Percentiles rank a stretch among this genome's conserved stretches.
phyloP scores from a whole-genome alignment of 1,140 invertebrate genomes.

The Bilobella aurantiaca region DNA sequence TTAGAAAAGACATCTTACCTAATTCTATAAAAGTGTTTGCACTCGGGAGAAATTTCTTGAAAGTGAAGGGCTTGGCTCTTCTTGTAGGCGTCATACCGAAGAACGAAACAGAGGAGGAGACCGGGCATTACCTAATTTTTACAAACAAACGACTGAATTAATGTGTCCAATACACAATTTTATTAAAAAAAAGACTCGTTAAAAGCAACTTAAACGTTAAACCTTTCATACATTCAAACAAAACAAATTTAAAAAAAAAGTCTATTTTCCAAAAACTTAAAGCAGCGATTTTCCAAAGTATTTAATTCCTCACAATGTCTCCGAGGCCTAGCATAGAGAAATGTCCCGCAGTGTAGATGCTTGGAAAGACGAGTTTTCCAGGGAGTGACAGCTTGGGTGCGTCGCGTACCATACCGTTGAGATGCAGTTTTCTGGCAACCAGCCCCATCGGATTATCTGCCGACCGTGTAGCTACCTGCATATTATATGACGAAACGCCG shows the following conservation, averaged over 20 bases:
- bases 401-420: conserved; percentile 72
- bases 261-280: neutral
- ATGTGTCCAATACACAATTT: too few relatives aligned
- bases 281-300: neutral
- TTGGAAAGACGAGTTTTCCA: conserved; percentile 93
- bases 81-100: conserved; percentile 92
- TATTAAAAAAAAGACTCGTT: too few relatives aligned
- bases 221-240: too few relatives aligned
- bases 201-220: too few relatives aligned
- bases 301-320: conserved; percentile 63
- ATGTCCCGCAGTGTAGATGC: conserved; percentile 85
- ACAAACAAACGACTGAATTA: too few relatives aligned
- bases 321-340: conserved; percentile 95
- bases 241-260: too few relatives aligned
- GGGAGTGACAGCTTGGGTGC: conserved; percentile 76
- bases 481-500: too few relatives aligned
- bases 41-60: conserved; percentile 65
- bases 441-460: conserved; percentile 92
- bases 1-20: too few relatives aligned
- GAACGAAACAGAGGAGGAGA: conserved; percentile 84
- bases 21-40: conserved; percentile 54
- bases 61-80: conserved; percentile 64
- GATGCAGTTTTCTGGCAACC: conserved; percentile 79
- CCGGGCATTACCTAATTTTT: conserved; percentile 92
- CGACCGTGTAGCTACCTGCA: conserved; percentile 71